These are phyloP conservation scores for Syngnathus acus DNA, from an alignment of 2,797 vertebrate species.

Conservation along the genomic window DNA sequence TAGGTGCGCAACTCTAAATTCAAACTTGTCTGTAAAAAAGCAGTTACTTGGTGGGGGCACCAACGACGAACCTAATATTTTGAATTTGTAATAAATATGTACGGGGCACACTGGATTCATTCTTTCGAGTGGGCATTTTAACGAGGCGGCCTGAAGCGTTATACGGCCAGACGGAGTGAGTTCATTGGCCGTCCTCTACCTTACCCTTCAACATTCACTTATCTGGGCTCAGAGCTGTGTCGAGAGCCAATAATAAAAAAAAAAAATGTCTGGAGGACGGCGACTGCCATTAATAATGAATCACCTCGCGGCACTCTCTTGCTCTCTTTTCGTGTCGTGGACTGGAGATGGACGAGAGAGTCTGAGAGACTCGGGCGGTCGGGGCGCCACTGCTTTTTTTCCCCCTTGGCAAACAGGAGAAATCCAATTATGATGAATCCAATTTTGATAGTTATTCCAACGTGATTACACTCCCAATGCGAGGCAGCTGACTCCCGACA, in stretches of 20 bases:
- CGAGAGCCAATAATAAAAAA: conserved; percentile 7
- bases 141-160: neutral
- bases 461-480: neutral
- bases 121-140: neutral
- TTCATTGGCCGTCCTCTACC: conserved; percentile 29
- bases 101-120: too few relatives aligned
- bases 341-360: conserved; percentile 7
- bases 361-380: neutral
- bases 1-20: neutral
- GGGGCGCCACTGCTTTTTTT: neutral
- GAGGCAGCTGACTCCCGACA: neutral
- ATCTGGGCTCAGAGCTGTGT: conserved; percentile 32
- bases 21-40: neutral
- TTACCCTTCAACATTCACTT: conserved; percentile 38
- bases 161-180: conserved; percentile 12
- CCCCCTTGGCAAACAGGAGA: neutral
- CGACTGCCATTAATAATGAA: conserved; percentile 66
- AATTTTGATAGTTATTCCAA: conserved; percentile 6
- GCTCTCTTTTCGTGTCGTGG: conserved; percentile 36
- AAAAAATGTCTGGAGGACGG: conserved; percentile 18
- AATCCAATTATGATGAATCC: conserved; percentile 7
- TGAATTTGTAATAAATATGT: neutral
- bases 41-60: neutral
- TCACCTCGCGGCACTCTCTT: conserved; percentile 40
- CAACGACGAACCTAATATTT: neutral